Evolutionary conservation across 2,888 invertebrate genomes (phyloP).

Genomic region (Tetramorium bicarinatum): DNA sequence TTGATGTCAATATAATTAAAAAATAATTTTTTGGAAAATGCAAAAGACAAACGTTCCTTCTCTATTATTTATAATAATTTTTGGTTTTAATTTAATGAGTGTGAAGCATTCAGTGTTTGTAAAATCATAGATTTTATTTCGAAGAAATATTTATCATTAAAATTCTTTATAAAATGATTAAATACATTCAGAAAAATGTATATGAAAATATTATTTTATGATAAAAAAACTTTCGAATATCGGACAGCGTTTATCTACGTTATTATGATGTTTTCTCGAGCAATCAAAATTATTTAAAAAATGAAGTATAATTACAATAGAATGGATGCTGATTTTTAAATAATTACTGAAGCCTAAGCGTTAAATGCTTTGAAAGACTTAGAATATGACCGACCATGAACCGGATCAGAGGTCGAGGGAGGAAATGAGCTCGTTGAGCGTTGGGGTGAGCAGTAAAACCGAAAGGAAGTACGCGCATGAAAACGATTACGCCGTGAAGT

Average conservation of each 20-base stretch:
- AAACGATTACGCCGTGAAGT: slow-evolving; percentile 33
- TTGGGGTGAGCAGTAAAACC: slow-evolving; percentile 45
- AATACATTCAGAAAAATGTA: background rate
- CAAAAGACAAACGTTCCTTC: background rate
- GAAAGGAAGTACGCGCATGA: slow-evolving; percentile 45
- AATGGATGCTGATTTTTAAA: background rate
- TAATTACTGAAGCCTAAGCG: background rate
- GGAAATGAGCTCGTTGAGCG: slow-evolving; percentile 51
- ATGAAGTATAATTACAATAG: background rate
- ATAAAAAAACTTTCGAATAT: background rate
- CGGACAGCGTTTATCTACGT: background rate
- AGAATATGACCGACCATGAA: slow-evolving; percentile 38
- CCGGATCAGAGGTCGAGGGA: slow-evolving; percentile 48
- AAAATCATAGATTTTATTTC: background rate
- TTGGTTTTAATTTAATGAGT: background rate
- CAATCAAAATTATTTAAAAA: background rate
- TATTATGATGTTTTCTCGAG: background rate
- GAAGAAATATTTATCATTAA: background rate
- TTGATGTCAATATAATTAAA: background rate
- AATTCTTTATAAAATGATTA: background rate
- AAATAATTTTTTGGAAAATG: background rate
- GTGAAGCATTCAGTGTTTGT: background rate
- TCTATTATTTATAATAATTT: background rate
- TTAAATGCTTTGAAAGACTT: slow-evolving; percentile 17
- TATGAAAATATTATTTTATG: background rate